Conservation (phyloP, 2,888 invertebrate species). For the Tethea ocularis region DNA sequence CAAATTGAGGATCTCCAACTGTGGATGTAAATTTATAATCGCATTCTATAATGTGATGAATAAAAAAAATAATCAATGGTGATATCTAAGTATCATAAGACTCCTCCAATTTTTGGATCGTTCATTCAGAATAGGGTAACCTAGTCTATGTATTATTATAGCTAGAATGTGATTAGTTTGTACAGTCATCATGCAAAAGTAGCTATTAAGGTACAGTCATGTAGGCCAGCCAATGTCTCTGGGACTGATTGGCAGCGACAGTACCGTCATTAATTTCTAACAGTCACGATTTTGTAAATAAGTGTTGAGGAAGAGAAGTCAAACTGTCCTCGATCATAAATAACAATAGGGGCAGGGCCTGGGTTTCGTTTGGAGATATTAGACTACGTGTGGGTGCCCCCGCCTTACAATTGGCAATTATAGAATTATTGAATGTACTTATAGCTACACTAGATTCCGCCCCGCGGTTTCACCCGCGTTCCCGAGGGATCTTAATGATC, state of each 20-base stretch:
- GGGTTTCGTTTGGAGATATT: neutral
- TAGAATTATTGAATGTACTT: neutral
- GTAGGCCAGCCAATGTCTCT: neutral
- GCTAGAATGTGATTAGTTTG: neutral
- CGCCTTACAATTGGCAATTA: neutral
- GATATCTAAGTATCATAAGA: too few relatives aligned
- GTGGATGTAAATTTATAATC: too few relatives aligned
- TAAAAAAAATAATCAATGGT: too few relatives aligned
- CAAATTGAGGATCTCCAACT: too few relatives aligned
- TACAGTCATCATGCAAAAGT: neutral
- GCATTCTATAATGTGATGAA: too few relatives aligned
- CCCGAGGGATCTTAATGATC: too few relatives aligned
- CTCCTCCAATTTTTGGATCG: too few relatives aligned
- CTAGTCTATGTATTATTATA: too few relatives aligned
- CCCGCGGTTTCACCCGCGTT: too few relatives aligned
- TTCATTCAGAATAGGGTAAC: too few relatives aligned
- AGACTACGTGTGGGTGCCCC: neutral
- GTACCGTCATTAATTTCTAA: neutral
- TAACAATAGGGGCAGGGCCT: neutral
- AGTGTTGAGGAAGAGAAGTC: neutral
- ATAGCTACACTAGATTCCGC: too few relatives aligned
- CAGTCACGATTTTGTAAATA: neutral
- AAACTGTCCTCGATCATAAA: neutral
- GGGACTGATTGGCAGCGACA: neutral
- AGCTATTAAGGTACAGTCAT: neutral